phyloP scores from a whole-genome alignment of 1,140 invertebrate genomes.

The Hycleus cichorii region DNA sequence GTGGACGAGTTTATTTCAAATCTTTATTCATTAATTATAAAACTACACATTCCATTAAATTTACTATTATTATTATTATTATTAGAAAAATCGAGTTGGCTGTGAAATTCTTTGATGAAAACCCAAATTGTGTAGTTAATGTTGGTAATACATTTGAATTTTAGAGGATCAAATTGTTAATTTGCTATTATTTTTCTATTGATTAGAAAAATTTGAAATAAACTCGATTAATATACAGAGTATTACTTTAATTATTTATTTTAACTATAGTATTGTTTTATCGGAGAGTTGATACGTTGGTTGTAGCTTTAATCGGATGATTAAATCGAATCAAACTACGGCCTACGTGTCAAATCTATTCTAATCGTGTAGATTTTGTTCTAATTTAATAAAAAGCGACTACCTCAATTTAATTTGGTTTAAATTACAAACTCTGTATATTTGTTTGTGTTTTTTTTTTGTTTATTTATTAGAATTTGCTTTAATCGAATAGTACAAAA shows the following conservation, averaged over 20 bases:
- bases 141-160: neutral
- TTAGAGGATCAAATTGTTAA: neutral
- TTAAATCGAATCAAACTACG: too few species aligned
- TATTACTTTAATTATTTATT: too few species aligned
- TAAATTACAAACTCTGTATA: slow-evolving; percentile 14
- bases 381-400: neutral
- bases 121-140: neutral
- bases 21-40: slow-evolving; percentile 3
- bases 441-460: slow-evolving; percentile 7
- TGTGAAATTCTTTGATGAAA: slow-evolving; percentile 2
- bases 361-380: neutral
- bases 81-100: neutral
- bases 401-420: slow-evolving; percentile 20
- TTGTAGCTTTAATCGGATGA: too few species aligned
- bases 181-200: neutral
- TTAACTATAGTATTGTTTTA: too few species aligned
- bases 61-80: neutral
- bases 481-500: slow-evolving; percentile 21
- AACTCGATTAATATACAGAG: too few species aligned
- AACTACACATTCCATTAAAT: neutral
- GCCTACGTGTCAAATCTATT: too few species aligned
- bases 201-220: too few species aligned
- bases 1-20: neutral
- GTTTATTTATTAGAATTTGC: slow-evolving; percentile 8
- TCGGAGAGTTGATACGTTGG: too few species aligned